These are phyloP conservation scores for Melanotaenia parkinsoni DNA, from an alignment of 2,797 vertebrate genomes.

Conservation along the genomic window DNA sequence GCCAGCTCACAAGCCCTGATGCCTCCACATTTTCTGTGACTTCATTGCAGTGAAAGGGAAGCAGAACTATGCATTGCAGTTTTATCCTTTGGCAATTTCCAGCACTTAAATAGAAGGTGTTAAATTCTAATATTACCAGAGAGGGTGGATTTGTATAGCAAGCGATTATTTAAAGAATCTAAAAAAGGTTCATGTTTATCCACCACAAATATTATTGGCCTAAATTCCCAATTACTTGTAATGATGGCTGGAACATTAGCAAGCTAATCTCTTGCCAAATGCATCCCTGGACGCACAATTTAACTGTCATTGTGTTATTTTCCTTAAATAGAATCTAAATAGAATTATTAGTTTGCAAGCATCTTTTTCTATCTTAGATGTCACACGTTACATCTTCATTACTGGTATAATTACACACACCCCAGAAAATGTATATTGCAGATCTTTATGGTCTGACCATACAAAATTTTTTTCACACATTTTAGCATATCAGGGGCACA, in stretches of 20 bases:
- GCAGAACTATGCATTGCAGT: constrained; percentile 8
- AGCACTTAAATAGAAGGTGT: constrained; percentile 22
- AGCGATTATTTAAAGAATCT: not conserved
- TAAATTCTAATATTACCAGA: constrained; percentile 16
- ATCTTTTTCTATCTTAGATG: not conserved
- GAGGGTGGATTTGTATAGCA: constrained; percentile 2
- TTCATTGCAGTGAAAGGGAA: constrained; percentile 44
- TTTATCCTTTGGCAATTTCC: constrained; percentile 31
- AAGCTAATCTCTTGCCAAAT: not conserved
- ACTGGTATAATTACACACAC: not conserved
- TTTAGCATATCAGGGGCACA: constrained; percentile 28
- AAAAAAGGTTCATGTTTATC: not conserved
- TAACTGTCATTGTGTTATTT: not conserved
- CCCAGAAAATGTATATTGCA: not conserved
- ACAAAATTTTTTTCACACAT: constrained; percentile 5
- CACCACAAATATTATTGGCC: not conserved
- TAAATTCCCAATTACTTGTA: not conserved
- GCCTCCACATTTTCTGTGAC: constrained; percentile 35
- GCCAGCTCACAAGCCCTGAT: constrained; percentile 50
- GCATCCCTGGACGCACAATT: not conserved
- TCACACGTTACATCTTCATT: not conserved
- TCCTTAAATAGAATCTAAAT: not conserved
- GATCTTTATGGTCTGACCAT: constrained; percentile 4
- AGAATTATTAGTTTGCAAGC: not conserved
- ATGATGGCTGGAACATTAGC: not conserved